Percentiles rank a stretch among this genome's conserved stretches.
These are phyloP conservation scores for Eulemur rufifrons DNA, from an alignment of 2,113 vertebrate species.

Conservation along the genomic window DNA sequence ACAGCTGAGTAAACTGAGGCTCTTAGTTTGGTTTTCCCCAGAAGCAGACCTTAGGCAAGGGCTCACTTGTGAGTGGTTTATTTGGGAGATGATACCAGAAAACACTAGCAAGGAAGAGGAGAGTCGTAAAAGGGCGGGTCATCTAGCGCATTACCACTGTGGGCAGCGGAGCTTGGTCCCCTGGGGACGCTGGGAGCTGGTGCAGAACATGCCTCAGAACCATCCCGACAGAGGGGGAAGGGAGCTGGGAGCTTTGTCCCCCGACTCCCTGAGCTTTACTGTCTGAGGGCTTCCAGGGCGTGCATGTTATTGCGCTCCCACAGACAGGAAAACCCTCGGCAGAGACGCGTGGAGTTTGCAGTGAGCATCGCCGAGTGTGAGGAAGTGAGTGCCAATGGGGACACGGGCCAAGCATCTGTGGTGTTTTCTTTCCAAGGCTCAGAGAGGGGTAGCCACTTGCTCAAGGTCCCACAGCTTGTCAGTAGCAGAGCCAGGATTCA, in stretches of 20 bases:
- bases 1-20: neutral
- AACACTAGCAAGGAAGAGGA: neutral
- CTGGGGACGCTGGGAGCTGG: neutral
- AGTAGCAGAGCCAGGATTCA: neutral
- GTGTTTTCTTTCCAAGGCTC: neutral
- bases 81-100: neutral
- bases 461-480: neutral
- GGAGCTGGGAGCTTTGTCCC: neutral
- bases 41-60: neutral
- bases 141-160: accelerated
- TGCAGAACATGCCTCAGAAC: neutral
- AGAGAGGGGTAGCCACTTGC: neutral
- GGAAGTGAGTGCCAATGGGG: neutral
- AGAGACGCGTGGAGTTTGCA: neutral
- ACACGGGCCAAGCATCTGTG: accelerated
- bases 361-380: neutral
- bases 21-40: neutral
- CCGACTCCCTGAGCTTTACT: accelerated
- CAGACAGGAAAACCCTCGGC: no score
- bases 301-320: accelerated
- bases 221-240: accelerated
- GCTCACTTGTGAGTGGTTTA: neutral
- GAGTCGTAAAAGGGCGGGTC: neutral
- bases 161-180: accelerated
- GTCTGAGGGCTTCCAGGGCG: neutral